Percentiles rank a stretch among this genome's conserved stretches.
phyloP scores from a whole-genome alignment of 2,797 vertebrate genomes.

The Discoglossus pictus region DNA sequence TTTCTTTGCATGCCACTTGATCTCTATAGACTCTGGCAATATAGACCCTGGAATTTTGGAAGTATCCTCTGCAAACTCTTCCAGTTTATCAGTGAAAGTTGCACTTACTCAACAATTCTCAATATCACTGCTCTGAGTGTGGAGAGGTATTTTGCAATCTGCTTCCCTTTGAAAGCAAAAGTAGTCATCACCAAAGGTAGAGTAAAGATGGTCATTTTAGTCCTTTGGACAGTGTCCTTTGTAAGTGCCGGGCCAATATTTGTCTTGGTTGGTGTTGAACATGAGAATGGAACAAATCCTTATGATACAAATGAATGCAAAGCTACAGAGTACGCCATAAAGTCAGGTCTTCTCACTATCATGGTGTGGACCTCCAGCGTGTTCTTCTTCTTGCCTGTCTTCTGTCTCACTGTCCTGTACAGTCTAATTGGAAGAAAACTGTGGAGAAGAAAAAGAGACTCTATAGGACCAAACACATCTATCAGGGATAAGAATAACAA shows the following conservation, averaged over 20 bases:
- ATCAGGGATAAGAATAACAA: slow-evolving; percentile 89
- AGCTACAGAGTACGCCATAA: slow-evolving; percentile 89
- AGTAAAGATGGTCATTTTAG: slow-evolving; percentile 85
- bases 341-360: slow-evolving; percentile 88
- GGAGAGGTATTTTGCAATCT: slow-evolving; percentile 94
- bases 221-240: slow-evolving; percentile 88
- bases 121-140: slow-evolving; percentile 95
- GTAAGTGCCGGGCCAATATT: slow-evolving; percentile 93
- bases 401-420: slow-evolving; percentile 94
- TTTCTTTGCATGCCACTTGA: slow-evolving; percentile 97
- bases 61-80: slow-evolving; percentile 93
- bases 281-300: slow-evolving; percentile 75
- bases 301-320: slow-evolving; percentile 89
- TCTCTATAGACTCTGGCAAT: slow-evolving; percentile 93
- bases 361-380: slow-evolving; percentile 96
- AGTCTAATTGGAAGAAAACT: slow-evolving; percentile 93
- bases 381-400: slow-evolving; percentile 95
- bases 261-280: slow-evolving; percentile 91
- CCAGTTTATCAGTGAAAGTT: slow-evolving; percentile 93
- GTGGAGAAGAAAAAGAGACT: slow-evolving; percentile 84
- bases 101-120: slow-evolving; percentile 95
- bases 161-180: slow-evolving; percentile 93
- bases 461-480: slow-evolving; percentile 76
- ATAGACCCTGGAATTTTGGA: slow-evolving; percentile 92
- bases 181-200: slow-evolving; percentile 89